phyloP scores from a whole-genome alignment of 2,888 invertebrate species.

The Monoplex corrugatus region DNA sequence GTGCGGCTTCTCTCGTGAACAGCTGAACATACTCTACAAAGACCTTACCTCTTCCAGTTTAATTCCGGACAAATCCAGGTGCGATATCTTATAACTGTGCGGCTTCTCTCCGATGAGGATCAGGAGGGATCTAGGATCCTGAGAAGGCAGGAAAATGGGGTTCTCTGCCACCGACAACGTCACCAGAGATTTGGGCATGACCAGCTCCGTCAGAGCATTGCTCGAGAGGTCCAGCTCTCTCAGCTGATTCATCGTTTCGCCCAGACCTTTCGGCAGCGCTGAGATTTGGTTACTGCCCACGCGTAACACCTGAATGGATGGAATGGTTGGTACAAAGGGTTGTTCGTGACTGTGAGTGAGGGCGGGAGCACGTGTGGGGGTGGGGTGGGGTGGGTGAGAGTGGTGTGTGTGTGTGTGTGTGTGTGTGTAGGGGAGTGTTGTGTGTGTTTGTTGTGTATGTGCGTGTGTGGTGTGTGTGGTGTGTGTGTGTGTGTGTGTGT shows the following conservation, averaged over 20 bases:
- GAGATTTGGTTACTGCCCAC: constrained; percentile 67
- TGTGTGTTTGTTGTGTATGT: too few relatives aligned
- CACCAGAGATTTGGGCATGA: constrained; percentile 48
- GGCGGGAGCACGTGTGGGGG: not conserved
- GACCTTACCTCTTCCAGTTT: constrained; percentile 65
- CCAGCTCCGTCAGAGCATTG: constrained; percentile 70
- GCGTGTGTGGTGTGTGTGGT: too few relatives aligned
- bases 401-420: too few relatives aligned
- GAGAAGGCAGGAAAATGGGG: constrained; percentile 68
- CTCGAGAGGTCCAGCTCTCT: constrained; percentile 70
- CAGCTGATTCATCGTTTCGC: constrained; percentile 70
- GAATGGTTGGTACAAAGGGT: too few relatives aligned
- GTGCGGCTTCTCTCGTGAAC: constrained; percentile 71
- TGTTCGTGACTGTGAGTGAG: not conserved
- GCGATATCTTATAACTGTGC: constrained; percentile 69
- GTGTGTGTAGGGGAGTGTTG: too few relatives aligned
- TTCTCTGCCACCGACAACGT: constrained; percentile 66
- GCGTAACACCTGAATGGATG: constrained; percentile 35
- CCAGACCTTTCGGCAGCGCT: constrained; percentile 69
- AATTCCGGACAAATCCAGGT: constrained; percentile 70
- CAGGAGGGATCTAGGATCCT: constrained; percentile 66
- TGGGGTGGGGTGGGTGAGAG: too few relatives aligned
- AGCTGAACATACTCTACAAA: too few relatives aligned
- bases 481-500: too few relatives aligned
- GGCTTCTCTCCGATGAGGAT: constrained; percentile 68